phyloP scores from a whole-genome alignment of 2,888 invertebrate species.

The Lymantria dispar region DNA sequence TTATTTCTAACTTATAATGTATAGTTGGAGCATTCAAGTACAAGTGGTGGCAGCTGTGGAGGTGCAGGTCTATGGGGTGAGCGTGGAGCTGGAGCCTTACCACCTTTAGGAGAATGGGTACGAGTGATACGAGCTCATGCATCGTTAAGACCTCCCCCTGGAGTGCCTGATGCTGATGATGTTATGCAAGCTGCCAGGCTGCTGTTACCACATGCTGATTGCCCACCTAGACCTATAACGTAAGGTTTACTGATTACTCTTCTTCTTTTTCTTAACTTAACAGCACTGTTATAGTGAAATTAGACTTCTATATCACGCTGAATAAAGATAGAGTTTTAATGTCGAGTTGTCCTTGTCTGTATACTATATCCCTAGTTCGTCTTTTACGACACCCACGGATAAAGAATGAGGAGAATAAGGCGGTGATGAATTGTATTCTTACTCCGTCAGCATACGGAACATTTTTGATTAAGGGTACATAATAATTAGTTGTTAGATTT shows the following conservation, averaged over 20 bases:
- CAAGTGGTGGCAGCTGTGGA: constrained; percentile 51
- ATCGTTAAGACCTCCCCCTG: constrained; percentile 88
- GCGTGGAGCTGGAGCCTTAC: constrained; percentile 90
- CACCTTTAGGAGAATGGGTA: constrained; percentile 95
- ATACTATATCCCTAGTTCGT: too few species aligned
- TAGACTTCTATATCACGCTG: too few species aligned
- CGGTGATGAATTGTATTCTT: too few species aligned
- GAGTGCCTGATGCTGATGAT: constrained; percentile 93
- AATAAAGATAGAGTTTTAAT: too few species aligned
- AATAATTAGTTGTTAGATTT: too few species aligned
- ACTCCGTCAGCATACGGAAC: too few species aligned
- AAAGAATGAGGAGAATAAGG: too few species aligned
- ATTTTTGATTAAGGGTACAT: too few species aligned
- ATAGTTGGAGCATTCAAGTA: constrained; percentile 84
- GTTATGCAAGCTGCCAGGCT: constrained; percentile 93
- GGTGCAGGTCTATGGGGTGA: constrained; percentile 81
- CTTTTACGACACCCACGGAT: too few species aligned
- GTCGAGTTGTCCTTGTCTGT: too few species aligned
- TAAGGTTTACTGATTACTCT: constrained; percentile 35
- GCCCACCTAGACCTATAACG: constrained; percentile 91
- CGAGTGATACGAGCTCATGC: constrained; percentile 92
- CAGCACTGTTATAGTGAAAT: too few species aligned
- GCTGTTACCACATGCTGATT: constrained; percentile 93
- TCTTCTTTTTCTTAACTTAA: too few species aligned
- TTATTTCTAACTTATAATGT: not conserved